A percentile compares a stretch with the other conserved stretches of the same genome.
These are phyloP conservation scores for Choreutis nemorana DNA, from an alignment of 2,888 invertebrate species.

Conservation along the genomic window DNA sequence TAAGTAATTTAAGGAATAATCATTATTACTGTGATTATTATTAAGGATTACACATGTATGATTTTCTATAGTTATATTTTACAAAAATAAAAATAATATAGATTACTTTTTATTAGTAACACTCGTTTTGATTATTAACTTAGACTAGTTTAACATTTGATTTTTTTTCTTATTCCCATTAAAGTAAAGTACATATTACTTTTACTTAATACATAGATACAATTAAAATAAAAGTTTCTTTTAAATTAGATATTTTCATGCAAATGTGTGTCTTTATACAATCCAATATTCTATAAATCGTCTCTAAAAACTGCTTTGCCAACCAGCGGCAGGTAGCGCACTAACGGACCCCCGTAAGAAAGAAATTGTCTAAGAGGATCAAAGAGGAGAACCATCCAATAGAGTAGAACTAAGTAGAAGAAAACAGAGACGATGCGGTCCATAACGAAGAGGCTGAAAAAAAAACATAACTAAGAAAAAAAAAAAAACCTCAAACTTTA, in stretches of 20 bases:
- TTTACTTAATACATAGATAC: neutral
- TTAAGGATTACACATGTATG: too few relatives aligned
- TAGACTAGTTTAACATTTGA: too few relatives aligned
- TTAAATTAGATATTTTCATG: neutral
- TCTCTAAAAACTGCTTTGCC: constrained; percentile 42
- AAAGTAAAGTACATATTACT: neutral
- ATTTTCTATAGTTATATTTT: too few relatives aligned
- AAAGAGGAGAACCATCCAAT: constrained; percentile 36
- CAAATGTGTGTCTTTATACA: neutral
- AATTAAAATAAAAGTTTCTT: neutral
- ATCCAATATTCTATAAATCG: constrained; percentile 4
- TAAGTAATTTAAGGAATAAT: too few relatives aligned
- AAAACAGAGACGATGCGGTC: constrained; percentile 53
- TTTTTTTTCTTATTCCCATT: too few relatives aligned
- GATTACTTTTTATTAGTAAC: too few relatives aligned
- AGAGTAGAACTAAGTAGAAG: constrained; percentile 54
- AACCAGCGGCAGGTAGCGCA: constrained; percentile 40
- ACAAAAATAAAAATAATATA: too few relatives aligned
- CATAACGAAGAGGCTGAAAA: constrained; percentile 61
- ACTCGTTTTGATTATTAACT: too few relatives aligned
- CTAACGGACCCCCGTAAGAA: constrained; percentile 34
- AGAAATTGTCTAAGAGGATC: constrained; percentile 31
- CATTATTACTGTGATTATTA: too few relatives aligned
- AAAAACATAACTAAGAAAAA: constrained; percentile 10
- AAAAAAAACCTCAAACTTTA: constrained; percentile 1